Evolutionary conservation across 2,888 invertebrate genomes (phyloP).

Genomic region (Limnephilus rhombicus): DNA sequence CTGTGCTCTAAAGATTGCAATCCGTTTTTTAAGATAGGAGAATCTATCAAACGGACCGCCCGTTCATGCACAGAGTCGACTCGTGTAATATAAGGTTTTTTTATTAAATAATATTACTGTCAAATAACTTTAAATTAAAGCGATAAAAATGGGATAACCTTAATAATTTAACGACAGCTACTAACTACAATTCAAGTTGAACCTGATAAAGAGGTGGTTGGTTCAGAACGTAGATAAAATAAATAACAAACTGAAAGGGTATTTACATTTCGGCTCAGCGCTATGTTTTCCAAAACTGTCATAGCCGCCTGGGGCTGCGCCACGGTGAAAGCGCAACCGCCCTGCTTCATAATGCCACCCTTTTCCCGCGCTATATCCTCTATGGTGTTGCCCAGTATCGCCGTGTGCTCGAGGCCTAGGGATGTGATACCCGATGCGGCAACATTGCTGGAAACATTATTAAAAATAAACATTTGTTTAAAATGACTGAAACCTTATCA

Average conservation of each 20-base stretch:
- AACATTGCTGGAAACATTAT: constrained; percentile 79
- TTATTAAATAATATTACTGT: too few species aligned
- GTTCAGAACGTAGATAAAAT: too few species aligned
- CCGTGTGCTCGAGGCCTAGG: constrained; percentile 93
- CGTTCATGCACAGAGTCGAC: too few species aligned
- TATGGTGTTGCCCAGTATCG: constrained; percentile 88
- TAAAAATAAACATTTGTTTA: background rate
- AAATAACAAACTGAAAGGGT: background rate
- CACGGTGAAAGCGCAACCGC: constrained; percentile 85
- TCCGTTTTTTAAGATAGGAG: too few species aligned
- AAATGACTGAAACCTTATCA: background rate
- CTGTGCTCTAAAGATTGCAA: too few species aligned
- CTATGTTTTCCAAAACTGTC: constrained; percentile 81
- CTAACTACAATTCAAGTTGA: too few species aligned
- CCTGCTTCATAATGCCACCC: constrained; percentile 94
- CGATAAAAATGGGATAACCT: too few species aligned
- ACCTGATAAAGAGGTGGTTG: too few species aligned
- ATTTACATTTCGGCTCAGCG: constrained; percentile 69
- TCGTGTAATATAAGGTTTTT: too few species aligned
- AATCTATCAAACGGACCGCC: too few species aligned
- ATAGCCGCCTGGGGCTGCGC: constrained; percentile 81
- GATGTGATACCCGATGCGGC: constrained; percentile 94
- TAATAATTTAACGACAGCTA: too few species aligned
- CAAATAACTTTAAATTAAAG: too few species aligned
- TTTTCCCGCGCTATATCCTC: constrained; percentile 96